Conservation (phyloP, 2,113 vertebrate genomes). For the Parotia lawesii region DNA sequence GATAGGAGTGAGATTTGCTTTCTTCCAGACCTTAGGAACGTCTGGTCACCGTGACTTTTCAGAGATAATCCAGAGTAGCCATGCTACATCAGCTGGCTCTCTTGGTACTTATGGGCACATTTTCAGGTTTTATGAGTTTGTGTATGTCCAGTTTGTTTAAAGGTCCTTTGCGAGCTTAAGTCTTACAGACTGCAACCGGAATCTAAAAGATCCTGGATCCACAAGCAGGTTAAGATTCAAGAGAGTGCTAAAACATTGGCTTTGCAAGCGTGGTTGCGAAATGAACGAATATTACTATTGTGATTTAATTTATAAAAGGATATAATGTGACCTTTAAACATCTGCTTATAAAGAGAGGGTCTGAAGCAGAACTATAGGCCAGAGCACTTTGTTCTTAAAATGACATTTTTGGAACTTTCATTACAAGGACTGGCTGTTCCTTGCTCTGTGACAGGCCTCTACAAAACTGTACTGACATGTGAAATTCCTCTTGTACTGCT, state of each 20-base stretch:
- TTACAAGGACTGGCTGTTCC: conserved; percentile 24
- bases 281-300: background rate
- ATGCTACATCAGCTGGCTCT: background rate
- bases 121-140: background rate
- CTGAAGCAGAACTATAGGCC: conserved; percentile 23
- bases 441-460: background rate
- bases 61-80: background rate
- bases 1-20: background rate
- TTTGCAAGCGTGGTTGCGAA: background rate
- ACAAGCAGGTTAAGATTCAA: background rate
- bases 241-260: background rate
- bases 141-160: background rate
- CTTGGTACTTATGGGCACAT: background rate
- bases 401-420: conserved; percentile 3
- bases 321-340: conserved; percentile 38
- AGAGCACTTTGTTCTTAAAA: conserved; percentile 31
- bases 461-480: background rate
- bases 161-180: background rate
- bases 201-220: background rate
- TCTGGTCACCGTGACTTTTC: background rate
- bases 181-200: background rate
- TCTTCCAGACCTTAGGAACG: background rate
- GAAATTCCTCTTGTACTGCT: background rate
- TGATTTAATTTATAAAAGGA: conserved; percentile 10
- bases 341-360: conserved; percentile 31